These are phyloP conservation scores for Charaxes varanes DNA, from an alignment of 1,140 invertebrate genomes.

Conservation along the genomic window DNA sequence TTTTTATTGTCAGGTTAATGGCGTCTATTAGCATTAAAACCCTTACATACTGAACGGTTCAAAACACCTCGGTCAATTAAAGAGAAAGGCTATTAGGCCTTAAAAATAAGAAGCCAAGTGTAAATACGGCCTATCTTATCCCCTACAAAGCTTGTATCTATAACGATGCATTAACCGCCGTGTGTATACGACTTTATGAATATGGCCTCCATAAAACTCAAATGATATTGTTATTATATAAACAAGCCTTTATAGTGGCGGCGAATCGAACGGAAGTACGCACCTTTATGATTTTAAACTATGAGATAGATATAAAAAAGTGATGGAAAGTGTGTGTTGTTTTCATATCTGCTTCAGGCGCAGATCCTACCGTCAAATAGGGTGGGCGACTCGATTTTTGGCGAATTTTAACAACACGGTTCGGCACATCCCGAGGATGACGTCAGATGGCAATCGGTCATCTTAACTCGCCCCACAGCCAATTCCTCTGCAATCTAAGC, in stretches of 20 bases:
- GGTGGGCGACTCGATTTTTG: too few relatives aligned
- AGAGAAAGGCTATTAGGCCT: slow-evolving; percentile 38
- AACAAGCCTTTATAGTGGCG: slow-evolving; percentile 38
- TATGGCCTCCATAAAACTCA: slow-evolving; percentile 41
- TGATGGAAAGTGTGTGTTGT: too few relatives aligned
- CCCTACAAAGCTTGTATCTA: slow-evolving; percentile 41
- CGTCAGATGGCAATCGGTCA: too few relatives aligned
- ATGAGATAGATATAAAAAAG: too few relatives aligned
- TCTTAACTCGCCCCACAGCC: too few relatives aligned
- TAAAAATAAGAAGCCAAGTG: slow-evolving; percentile 36
- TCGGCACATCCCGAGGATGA: too few relatives aligned
- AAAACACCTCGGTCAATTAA: slow-evolving; percentile 49
- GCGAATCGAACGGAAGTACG: slow-evolving; percentile 27
- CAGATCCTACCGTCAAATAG: too few relatives aligned
- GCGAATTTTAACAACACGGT: too few relatives aligned
- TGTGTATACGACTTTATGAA: slow-evolving; percentile 44
- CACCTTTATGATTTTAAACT: too few relatives aligned
- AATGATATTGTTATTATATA: slow-evolving; percentile 37
- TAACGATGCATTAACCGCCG: slow-evolving; percentile 47
- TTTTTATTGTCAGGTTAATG: too few relatives aligned
- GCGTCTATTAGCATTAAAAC: slow-evolving; percentile 22
- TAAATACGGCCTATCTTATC: slow-evolving; percentile 57
- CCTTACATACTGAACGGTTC: slow-evolving; percentile 12
- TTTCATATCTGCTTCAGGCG: too few relatives aligned
- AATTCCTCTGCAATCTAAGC: too few relatives aligned